Evolutionary conservation across 2,113 vertebrate species (phyloP).

Genomic region (Asarcornis scutulata): DNA sequence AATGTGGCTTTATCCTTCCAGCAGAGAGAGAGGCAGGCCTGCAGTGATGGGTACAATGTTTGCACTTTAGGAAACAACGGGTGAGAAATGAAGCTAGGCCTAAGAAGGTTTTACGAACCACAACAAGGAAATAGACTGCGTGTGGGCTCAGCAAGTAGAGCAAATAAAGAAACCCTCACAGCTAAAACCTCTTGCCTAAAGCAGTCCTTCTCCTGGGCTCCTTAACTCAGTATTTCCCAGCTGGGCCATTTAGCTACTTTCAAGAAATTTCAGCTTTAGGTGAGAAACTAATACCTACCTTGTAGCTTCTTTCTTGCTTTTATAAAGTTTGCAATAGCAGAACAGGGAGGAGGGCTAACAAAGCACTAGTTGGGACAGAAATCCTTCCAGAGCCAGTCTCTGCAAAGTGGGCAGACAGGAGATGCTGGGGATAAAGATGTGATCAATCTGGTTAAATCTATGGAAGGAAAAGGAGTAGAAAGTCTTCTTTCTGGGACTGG

Average conservation of each 20-base stretch:
- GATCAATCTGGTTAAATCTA: not conserved
- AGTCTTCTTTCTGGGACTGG: not conserved
- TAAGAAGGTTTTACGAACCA: not conserved
- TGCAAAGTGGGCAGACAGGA: not conserved
- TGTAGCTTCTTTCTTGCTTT: not conserved
- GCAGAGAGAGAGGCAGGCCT: not conserved
- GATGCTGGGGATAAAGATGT: not conserved
- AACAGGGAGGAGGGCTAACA: not conserved
- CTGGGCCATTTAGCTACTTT: not conserved
- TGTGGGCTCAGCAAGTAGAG: not conserved
- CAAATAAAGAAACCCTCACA: not conserved
- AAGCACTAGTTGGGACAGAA: not conserved
- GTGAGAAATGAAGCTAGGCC: not conserved
- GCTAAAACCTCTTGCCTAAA: not conserved
- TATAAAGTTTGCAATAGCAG: not conserved
- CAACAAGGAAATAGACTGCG: not conserved
- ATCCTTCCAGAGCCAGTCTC: not conserved
- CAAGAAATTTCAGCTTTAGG: not conserved
- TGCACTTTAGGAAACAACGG: not conserved
- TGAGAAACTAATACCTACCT: not conserved
- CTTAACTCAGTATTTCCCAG: not conserved
- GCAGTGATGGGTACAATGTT: not conserved
- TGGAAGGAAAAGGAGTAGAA: too few relatives aligned
- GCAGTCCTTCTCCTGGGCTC: not conserved
- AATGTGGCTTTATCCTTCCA: not conserved